Percentiles rank a stretch among this genome's conserved stretches.
phyloP scores from a whole-genome alignment of 2,113 vertebrate species.

The Tupaia tana region DNA sequence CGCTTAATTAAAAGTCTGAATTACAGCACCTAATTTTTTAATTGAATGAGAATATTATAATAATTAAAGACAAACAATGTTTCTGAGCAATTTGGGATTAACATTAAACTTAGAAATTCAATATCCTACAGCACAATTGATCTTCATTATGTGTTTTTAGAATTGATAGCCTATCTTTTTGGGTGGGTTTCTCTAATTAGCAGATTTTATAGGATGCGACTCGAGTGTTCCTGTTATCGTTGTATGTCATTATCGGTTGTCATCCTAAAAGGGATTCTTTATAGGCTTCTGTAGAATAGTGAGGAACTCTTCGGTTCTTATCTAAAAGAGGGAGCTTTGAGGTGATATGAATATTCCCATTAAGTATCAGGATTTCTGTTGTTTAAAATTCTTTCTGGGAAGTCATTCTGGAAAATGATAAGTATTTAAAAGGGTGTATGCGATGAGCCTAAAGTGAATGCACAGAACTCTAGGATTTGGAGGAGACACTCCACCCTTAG shows the following conservation, averaged over 20 bases:
- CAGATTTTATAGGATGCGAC: not conserved
- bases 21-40: slow-evolving; percentile 77
- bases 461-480: not conserved
- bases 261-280: not conserved
- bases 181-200: not conserved
- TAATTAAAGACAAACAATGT: slow-evolving; percentile 76
- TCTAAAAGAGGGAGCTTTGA: no score
- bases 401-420: not conserved
- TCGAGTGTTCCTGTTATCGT: not conserved
- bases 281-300: not conserved
- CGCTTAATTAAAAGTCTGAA: slow-evolving; percentile 80
- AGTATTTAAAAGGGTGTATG: not conserved
- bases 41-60: slow-evolving; percentile 70
- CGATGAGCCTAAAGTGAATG: not conserved
- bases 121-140: not conserved
- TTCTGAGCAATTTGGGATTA: slow-evolving; percentile 65
- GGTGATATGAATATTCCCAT: not conserved
- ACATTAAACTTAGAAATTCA: slow-evolving; percentile 62
- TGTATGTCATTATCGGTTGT: not conserved
- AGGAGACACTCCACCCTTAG: fast-evolving
- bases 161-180: not conserved
- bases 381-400: not conserved
- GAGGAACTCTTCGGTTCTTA: not conserved
- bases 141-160: not conserved
- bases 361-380: not conserved